Conservation (phyloP, 1,140 invertebrate genomes). For the Plectrocnemia conspersa region DNA sequence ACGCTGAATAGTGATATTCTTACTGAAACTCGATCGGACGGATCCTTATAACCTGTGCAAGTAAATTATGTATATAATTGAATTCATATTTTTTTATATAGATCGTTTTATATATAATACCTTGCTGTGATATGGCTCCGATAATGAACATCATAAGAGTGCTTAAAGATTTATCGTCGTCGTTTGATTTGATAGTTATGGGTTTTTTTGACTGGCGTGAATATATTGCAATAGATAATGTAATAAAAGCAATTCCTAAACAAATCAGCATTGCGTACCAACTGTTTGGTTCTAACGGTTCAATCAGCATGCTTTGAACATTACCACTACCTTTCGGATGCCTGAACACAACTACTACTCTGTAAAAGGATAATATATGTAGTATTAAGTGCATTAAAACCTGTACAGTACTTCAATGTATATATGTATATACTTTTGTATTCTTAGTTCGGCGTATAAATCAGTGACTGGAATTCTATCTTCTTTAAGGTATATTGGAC, state of each 20-base stretch:
- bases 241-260: not conserved
- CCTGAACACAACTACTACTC: slow-evolving; percentile 57
- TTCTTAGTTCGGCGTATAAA: slow-evolving; percentile 55
- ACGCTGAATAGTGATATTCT: slow-evolving; percentile 57
- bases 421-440: slow-evolving; percentile 45
- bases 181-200: no score
- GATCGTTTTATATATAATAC: no score
- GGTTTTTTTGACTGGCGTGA: no score
- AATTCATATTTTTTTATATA: slow-evolving; percentile 12
- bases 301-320: slow-evolving; percentile 54
- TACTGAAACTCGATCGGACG: slow-evolving; percentile 49
- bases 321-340: slow-evolving; percentile 56
- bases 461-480: slow-evolving; percentile 55
- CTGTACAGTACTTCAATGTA: no score
- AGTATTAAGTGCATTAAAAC: not conserved
- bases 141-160: slow-evolving; percentile 42
- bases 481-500: slow-evolving; percentile 54
- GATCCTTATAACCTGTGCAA: slow-evolving; percentile 46
- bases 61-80: not conserved
- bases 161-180: slow-evolving; percentile 37
- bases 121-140: slow-evolving; percentile 51
- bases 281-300: slow-evolving; percentile 51
- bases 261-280: slow-evolving; percentile 43
- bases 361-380: slow-evolving; percentile 36
- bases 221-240: not conserved